phyloP scores from a whole-genome alignment of 37 sponge, comb jelly and placozoan genomes.

The Crambe crambe region DNA sequence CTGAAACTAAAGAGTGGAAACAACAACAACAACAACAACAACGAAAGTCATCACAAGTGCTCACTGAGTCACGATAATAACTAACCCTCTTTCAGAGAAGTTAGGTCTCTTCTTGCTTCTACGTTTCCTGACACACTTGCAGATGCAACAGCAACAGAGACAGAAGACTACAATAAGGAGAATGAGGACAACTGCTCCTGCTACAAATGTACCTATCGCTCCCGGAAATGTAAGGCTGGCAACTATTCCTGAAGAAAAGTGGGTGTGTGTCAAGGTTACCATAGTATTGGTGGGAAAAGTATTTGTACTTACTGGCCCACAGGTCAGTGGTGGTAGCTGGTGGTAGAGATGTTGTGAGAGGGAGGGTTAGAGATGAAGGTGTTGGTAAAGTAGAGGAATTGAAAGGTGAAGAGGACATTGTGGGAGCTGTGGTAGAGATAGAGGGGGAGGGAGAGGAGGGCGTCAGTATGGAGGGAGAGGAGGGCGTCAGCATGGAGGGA shows the following conservation, averaged over 20 bases:
- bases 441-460: neutral
- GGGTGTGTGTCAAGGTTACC: no score
- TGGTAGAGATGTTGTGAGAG: neutral
- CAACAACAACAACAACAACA: no score
- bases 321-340: neutral
- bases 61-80: no score
- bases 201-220: neutral
- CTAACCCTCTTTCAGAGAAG: neutral
- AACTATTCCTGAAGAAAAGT: no score
- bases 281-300: no score
- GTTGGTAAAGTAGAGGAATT: neutral
- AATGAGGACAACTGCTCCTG: constrained; percentile 19
- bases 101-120: neutral
- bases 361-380: neutral
- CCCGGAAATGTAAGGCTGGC: no score
- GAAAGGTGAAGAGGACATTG: neutral
- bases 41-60: no score
- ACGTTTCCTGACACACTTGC: neutral
- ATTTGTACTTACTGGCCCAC: neutral
- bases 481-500: no score
- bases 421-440: neutral
- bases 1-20: neutral
- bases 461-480: neutral
- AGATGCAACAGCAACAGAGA: constrained; percentile 40
- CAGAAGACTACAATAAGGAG: constrained; percentile 28